Conservation (phyloP, 2,888 invertebrate species). For the Dryobotodes eremita region DNA sequence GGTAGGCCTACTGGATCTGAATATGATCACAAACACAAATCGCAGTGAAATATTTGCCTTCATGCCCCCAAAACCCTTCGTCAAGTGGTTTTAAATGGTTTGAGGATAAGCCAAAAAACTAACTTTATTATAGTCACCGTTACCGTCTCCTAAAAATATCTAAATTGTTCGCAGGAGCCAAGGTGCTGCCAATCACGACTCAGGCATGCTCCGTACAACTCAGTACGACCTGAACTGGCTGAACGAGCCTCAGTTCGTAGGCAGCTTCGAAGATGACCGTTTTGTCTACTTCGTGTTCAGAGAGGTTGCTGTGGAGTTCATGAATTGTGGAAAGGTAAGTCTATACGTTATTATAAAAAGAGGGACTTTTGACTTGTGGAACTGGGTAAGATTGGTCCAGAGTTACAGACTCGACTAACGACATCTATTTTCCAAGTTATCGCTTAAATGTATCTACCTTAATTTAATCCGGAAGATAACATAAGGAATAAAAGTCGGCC, state of each 20-base stretch:
- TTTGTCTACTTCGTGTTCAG: constrained; percentile 98
- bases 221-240: constrained; percentile 97
- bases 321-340: constrained; percentile 97
- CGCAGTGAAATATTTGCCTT: no score
- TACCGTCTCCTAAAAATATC: background rate
- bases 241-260: constrained; percentile 98
- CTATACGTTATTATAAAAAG: background rate
- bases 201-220: constrained; percentile 92
- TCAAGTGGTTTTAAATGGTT: background rate
- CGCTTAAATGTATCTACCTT: background rate
- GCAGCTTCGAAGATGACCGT: constrained; percentile 96
- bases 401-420: background rate
- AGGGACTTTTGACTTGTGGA: background rate
- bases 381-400: background rate
- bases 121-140: background rate
- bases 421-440: background rate
- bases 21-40: background rate
- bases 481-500: background rate
- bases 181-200: constrained; percentile 82
- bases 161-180: constrained; percentile 78
- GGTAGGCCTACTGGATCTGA: background rate
- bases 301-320: constrained; percentile 97
- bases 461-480: background rate
- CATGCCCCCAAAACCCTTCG: background rate
- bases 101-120: background rate